Conservation (phyloP, 1,140 invertebrate species). For the Tribolium castaneum region DNA sequence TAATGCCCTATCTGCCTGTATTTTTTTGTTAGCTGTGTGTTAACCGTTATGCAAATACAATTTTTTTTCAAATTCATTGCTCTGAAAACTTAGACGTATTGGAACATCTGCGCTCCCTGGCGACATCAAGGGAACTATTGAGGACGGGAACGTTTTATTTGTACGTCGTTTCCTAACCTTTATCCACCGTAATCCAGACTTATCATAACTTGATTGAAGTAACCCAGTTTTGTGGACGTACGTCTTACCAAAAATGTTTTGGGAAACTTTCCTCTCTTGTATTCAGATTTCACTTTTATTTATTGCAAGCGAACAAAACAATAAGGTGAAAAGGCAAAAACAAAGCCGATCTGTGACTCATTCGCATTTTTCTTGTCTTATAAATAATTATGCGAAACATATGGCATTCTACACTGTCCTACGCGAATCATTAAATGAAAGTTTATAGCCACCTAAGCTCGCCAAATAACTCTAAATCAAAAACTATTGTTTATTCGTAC, state of each 20-base stretch:
- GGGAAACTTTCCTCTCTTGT: constrained; percentile 3
- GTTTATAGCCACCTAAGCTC: neutral
- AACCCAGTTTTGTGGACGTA: neutral
- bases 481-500: neutral
- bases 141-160: too few relatives aligned
- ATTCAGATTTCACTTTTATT: constrained; percentile 15
- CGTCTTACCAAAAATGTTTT: neutral
- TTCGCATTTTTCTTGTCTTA: constrained; percentile 1
- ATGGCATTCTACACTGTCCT: constrained; percentile 10
- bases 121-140: too few relatives aligned
- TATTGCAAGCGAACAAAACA: neutral
- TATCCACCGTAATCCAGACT: too few relatives aligned
- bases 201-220: neutral
- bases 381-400: constrained; percentile 15
- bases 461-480: neutral
- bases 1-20: too few relatives aligned
- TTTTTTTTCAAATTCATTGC: too few relatives aligned
- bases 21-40: too few relatives aligned
- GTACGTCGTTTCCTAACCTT: too few relatives aligned
- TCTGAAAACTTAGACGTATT: too few relatives aligned
- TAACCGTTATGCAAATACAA: too few relatives aligned
- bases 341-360: neutral
- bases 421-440: constrained; percentile 1
- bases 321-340: neutral
- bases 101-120: too few relatives aligned